Percentiles rank a stretch among this genome's conserved stretches.
These are phyloP conservation scores for Melieria omissa DNA, from an alignment of 2,888 invertebrate species.

Conservation along the genomic window DNA sequence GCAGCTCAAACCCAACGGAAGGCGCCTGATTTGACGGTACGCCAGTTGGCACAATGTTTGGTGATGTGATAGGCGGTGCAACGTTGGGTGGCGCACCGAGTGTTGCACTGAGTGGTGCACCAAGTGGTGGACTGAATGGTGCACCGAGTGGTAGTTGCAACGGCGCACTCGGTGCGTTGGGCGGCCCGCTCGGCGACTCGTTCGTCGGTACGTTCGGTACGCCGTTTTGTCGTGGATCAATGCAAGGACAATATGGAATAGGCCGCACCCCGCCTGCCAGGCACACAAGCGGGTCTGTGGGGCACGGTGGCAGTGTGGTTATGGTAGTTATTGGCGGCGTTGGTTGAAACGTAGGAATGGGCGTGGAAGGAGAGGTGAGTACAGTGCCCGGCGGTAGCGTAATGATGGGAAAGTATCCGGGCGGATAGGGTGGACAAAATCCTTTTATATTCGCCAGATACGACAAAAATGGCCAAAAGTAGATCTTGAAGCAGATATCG, in stretches of 20 bases:
- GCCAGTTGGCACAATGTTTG: no score
- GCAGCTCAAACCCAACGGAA: neutral
- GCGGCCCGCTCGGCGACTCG: no score
- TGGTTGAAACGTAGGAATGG: conserved; percentile 42
- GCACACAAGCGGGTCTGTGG: conserved; percentile 55
- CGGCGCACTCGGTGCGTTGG: neutral
- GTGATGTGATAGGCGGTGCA: no score
- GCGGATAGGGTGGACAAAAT: conserved; percentile 57
- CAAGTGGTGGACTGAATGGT: no score
- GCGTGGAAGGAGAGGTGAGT: conserved; percentile 44
- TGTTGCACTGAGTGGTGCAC: no score
- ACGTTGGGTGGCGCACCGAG: no score
- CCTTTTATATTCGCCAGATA: conserved; percentile 65
- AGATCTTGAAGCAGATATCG: conserved; percentile 63
- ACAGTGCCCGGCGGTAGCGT: conserved; percentile 53
- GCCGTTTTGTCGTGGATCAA: conserved; percentile 59
- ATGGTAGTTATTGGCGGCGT: conserved; percentile 46
- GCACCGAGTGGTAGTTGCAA: neutral
- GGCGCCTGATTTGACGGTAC: no score
- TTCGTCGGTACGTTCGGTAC: conserved; percentile 1
- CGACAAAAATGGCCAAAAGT: conserved; percentile 63
- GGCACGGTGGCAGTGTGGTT: conserved; percentile 44
- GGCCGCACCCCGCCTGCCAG: conserved; percentile 58
- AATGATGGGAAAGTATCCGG: conserved; percentile 58
- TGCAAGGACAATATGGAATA: conserved; percentile 62